phyloP scores from a whole-genome alignment of 2,888 invertebrate species.

The Melanchra persicariae region DNA sequence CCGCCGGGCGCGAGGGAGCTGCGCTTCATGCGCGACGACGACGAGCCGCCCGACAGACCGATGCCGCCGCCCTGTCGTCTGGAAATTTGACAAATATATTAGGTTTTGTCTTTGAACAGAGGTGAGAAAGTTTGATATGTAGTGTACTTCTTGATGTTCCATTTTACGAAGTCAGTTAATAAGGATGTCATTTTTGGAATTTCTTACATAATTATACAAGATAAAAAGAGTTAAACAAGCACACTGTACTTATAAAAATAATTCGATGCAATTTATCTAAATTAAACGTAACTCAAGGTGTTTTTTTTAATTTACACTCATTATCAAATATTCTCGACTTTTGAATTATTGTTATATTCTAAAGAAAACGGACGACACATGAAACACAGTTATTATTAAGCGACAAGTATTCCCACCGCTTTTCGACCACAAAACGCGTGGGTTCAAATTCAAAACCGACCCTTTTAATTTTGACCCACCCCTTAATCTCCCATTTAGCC shows the following conservation, averaged over 20 bases:
- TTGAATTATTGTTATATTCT: background rate
- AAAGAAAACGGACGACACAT: slow-evolving; percentile 51
- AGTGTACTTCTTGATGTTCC: background rate
- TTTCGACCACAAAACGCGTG: slow-evolving; percentile 7
- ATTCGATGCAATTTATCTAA: no score
- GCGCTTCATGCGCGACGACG: slow-evolving; percentile 93
- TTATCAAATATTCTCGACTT: slow-evolving; percentile 10
- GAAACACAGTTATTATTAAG: slow-evolving; percentile 54
- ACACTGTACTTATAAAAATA: no score
- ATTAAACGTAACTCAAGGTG: no score
- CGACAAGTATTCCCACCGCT: slow-evolving; percentile 32
- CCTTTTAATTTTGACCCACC: background rate
- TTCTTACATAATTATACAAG: no score
- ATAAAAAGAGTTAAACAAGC: no score
- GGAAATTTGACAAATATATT: slow-evolving; percentile 14
- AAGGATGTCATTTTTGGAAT: no score
- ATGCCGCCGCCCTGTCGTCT: slow-evolving; percentile 91
- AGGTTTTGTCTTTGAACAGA: background rate
- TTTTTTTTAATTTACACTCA: background rate
- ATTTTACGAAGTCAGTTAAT: no score
- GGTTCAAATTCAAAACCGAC: slow-evolving; percentile 3
- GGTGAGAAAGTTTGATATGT: slow-evolving; percentile 22
- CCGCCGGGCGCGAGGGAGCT: slow-evolving; percentile 92
- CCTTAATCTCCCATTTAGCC: background rate
- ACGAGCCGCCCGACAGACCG: slow-evolving; percentile 91